Base-by-base conservation (phyloP, 30 jellyfish, hydroid and myxozoan genomes). In the Clytia hemisphaerica region DNA sequence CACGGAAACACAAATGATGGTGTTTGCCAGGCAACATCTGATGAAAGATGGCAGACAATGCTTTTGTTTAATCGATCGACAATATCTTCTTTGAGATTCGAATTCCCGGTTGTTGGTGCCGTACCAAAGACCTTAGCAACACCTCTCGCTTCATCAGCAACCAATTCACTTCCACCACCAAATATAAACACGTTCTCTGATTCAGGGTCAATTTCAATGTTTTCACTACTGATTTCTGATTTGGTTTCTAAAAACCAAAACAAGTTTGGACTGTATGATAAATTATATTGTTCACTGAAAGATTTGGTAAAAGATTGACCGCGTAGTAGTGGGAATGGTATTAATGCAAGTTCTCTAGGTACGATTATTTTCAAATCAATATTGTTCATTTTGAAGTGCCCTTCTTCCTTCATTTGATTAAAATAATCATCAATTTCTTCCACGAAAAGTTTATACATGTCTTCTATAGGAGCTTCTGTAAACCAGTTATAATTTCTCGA, bases 341-440 rank as follows among this genome's bases (percentile, higher is more conserved):
- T 88, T 29, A 89, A 78, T n/a, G 83, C 63, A 44, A 89, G 66
- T 35, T 89, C 94, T 4, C 73, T 44, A 26, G 98, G 98, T 6
- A 76, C 76, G n/a, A 89, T 80, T 28, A 89, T 44, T 68, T 55
- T 16, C 69, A 89, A n/a, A 4, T 75, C 82, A 38, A 53, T 38
- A 38, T 38, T 28, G 3, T 44, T 50, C 49, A 22, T 54, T 21
- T 4, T 25, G 30, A 16, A 0, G 16, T 53, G 21, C 46, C 49
- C 89, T 6, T 45, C 67, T 10, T 33, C 71, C 2, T 34, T 53
- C 34, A 58, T 15, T 2, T 28, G 21, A 15, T 61, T 69, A 49
- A 89, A 58, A 60, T 75, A 85, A 26, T 67, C 53, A 34, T 84
- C 93, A 3, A 79, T 77, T 28, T 93, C 95, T 40, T 88, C 37